Conservation (phyloP, 2,797 vertebrate genomes). For the Pterois miles region DNA sequence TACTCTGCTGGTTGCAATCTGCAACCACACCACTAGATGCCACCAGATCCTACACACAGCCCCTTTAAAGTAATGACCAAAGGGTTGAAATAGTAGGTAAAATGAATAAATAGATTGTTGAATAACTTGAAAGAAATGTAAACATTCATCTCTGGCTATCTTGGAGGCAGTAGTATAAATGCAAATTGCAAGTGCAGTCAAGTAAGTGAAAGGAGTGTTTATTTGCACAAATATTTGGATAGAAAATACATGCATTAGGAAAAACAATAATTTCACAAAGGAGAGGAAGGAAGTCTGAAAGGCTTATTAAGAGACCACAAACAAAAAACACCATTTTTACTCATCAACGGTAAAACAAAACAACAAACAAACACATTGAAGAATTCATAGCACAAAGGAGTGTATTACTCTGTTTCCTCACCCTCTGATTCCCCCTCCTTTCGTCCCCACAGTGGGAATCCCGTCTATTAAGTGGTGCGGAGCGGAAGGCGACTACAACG, state of each 20-base stretch:
- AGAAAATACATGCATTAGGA: no score
- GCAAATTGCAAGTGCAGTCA: background rate
- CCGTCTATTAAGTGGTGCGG: constrained; percentile 98
- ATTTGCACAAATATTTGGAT: no score
- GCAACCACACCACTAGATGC: no score
- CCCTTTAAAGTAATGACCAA: background rate
- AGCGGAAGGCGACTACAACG: constrained; percentile 96
- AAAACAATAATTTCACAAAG: no score
- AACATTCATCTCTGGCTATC: background rate
- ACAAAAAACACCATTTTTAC: no score
- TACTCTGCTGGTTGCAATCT: no score
- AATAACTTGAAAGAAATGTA: background rate
- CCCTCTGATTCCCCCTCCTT: background rate
- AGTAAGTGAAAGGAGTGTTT: background rate
- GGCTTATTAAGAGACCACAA: no score
- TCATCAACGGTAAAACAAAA: no score
- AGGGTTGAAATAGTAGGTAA: background rate
- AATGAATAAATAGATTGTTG: background rate
- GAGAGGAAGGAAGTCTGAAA: no score
- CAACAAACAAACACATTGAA: no score
- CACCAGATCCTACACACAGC: no score
- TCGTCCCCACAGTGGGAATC: constrained; percentile 89
- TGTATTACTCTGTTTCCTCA: background rate
- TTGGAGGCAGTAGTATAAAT: background rate
- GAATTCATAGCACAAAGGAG: no score